Evolutionary conservation across 2,797 vertebrate species (phyloP).

Genomic region (Setipinna tenuifilis): DNA sequence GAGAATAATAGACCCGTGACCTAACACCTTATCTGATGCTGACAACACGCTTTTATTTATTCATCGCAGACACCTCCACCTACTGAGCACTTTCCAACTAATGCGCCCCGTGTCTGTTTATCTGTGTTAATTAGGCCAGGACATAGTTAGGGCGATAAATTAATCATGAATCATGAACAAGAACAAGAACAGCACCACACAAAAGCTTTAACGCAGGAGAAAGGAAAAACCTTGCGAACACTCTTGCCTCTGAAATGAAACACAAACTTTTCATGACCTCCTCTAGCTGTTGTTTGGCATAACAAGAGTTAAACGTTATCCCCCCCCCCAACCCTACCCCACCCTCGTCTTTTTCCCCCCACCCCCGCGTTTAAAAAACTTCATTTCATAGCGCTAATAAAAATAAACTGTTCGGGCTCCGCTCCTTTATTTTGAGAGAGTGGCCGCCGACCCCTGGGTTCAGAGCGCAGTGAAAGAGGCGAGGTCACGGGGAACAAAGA

Average conservation of each 20-base stretch:
- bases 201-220: not conserved
- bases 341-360: constrained; percentile 19
- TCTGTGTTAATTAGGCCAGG: not conserved
- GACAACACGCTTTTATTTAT: constrained; percentile 14
- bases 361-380: constrained; percentile 67
- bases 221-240: not conserved
- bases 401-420: constrained; percentile 72
- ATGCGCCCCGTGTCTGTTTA: not conserved
- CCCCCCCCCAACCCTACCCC: constrained; percentile 19
- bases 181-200: not conserved
- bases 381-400: constrained; percentile 76
- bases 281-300: constrained; percentile 64
- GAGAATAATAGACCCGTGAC: not conserved
- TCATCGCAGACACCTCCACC: not conserved
- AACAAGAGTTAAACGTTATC: constrained; percentile 72
- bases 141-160: not conserved
- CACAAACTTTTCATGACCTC: not conserved
- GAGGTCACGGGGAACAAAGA: constrained; percentile 77
- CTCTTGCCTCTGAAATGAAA: not conserved
- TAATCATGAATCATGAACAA: not conserved
- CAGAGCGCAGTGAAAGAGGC: constrained; percentile 70
- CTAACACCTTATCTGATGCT: constrained; percentile 15
- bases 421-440: constrained; percentile 71
- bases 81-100: not conserved
- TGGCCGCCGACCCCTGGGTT: constrained; percentile 68